phyloP scores from a whole-genome alignment of 2,113 vertebrate genomes.

The Corythornis madagascariensis region DNA sequence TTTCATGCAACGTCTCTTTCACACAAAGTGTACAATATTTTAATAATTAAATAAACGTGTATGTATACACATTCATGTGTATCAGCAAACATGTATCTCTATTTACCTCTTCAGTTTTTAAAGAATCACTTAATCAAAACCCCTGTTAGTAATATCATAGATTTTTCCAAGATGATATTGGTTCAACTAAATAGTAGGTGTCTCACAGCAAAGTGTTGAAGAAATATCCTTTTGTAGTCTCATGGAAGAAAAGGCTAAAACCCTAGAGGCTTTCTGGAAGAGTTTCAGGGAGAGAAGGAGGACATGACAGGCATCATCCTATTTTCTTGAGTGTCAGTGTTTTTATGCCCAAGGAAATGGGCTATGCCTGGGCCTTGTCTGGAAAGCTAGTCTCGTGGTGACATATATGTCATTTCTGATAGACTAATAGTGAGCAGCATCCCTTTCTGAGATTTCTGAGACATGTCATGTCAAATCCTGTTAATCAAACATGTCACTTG shows the following conservation, averaged over 20 bases:
- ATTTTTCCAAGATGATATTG: neutral
- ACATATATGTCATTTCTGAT: slow-evolving; percentile 27
- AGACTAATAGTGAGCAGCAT: neutral
- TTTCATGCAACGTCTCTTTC: neutral
- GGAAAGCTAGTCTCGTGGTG: neutral
- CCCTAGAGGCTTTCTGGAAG: neutral
- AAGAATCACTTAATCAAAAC: neutral
- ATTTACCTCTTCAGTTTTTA: neutral
- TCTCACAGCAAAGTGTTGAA: neutral
- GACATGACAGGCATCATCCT: neutral
- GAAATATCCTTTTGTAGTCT: neutral
- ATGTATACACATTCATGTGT: neutral
- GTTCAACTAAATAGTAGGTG: neutral
- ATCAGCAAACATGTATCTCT: neutral
- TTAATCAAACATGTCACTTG: neutral
- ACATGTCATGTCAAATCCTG: neutral
- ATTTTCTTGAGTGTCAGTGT: neutral
- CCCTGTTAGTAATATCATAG: neutral
- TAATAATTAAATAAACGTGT: neutral
- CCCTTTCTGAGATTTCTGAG: slow-evolving; percentile 13
- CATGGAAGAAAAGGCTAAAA: neutral
- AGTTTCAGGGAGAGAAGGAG: neutral
- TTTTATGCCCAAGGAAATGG: slow-evolving; percentile 12
- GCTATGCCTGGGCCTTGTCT: neutral
- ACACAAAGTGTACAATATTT: neutral